Percentiles rank a stretch among this genome's conserved stretches.
These are phyloP conservation scores for Ectropis grisescens DNA, from an alignment of 1,140 invertebrate species.

Conservation along the genomic window DNA sequence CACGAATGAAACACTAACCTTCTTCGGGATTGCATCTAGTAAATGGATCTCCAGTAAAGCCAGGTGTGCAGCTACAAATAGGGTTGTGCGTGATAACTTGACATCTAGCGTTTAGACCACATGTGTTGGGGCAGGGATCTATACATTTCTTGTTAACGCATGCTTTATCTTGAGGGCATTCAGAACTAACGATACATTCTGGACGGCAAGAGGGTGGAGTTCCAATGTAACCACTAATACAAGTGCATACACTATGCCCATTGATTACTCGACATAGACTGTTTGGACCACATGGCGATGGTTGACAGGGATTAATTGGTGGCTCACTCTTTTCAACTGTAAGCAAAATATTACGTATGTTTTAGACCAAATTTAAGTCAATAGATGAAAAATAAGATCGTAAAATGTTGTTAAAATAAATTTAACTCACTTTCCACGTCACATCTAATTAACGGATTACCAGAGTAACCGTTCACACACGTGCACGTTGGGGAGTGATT, in stretches of 20 bases:
- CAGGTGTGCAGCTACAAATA: conserved; percentile 81
- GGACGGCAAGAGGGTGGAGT: conserved; percentile 84
- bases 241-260: conserved; percentile 86
- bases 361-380: too few relatives aligned
- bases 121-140: conserved; percentile 85
- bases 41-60: conserved; percentile 86
- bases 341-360: too few relatives aligned
- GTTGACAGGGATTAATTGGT: conserved; percentile 77
- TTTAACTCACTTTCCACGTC: conserved; percentile 42
- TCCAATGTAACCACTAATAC: conserved; percentile 80
- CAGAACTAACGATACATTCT: conserved; percentile 86
- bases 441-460: conserved; percentile 74
- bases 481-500: conserved; percentile 84
- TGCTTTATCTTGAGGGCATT: conserved; percentile 86
- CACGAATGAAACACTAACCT: conserved; percentile 66
- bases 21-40: conserved; percentile 74
- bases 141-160: conserved; percentile 86
- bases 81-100: conserved; percentile 88
- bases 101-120: conserved; percentile 85
- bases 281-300: conserved; percentile 86
- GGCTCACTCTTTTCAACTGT: too few relatives aligned
- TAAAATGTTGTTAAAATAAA: too few relatives aligned
- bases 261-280: conserved; percentile 82
- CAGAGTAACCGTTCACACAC: conserved; percentile 80
- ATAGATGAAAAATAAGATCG: too few relatives aligned